Conservation (phyloP, 2,797 vertebrate genomes). For the Sebastes aleutianus region DNA sequence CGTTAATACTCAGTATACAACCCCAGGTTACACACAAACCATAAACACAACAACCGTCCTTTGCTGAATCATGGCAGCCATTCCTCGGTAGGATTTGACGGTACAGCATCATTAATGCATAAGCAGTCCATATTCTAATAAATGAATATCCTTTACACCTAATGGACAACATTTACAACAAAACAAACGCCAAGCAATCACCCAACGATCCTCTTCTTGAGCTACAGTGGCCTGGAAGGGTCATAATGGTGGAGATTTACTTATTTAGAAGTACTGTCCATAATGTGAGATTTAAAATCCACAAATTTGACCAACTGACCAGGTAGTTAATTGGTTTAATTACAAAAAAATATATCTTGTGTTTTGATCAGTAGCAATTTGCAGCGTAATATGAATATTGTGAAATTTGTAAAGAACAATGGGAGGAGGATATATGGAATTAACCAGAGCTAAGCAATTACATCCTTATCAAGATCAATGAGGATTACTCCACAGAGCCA, state of each 20-base stretch:
- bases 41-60: not conserved
- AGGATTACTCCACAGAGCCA: not conserved
- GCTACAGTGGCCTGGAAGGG: not conserved
- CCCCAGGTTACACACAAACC: not conserved
- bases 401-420: not conserved
- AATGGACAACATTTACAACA: not conserved
- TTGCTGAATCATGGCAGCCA: slow-evolving; percentile 1
- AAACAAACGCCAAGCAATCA: not conserved
- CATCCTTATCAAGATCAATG: not conserved
- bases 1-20: not conserved
- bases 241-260: not conserved
- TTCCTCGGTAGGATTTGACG: not conserved
- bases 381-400: not conserved
- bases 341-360: not conserved
- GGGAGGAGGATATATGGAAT: not conserved
- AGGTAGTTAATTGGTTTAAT: not conserved
- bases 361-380: not conserved
- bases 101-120: not conserved
- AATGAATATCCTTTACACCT: not conserved
- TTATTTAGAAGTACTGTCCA: not conserved
- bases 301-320: not conserved
- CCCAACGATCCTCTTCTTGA: not conserved
- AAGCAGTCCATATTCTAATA: not conserved
- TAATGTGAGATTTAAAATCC: not conserved
- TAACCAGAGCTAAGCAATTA: not conserved